Conservation (phyloP, 1,140 invertebrate genomes). For the Drosophila kohkoa region DNA sequence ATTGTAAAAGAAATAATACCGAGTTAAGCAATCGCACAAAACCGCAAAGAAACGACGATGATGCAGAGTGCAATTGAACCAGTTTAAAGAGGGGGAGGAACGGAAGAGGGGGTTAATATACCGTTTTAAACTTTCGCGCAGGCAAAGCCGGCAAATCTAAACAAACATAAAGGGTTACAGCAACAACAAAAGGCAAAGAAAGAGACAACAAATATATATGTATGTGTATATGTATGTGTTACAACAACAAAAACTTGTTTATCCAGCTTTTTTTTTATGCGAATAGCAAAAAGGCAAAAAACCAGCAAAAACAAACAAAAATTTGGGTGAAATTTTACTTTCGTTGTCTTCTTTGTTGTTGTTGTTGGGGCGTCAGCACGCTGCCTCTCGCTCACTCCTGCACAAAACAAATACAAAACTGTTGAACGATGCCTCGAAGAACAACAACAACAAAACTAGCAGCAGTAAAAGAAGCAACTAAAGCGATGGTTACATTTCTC, state of each 20-base stretch:
- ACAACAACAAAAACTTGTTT: constrained; percentile 62
- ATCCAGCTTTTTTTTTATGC: constrained; percentile 54
- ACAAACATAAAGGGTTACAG: constrained; percentile 62
- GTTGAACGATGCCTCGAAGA: constrained; percentile 34
- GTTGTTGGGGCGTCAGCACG: constrained; percentile 69
- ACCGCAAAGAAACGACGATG: constrained; percentile 28
- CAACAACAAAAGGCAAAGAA: constrained; percentile 1
- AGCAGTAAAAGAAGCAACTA: constrained; percentile 29
- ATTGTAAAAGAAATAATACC: background rate
- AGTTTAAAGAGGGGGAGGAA: constrained; percentile 55
- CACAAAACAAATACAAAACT: constrained; percentile 34
- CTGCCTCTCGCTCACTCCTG: constrained; percentile 42
- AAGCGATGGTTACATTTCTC: constrained; percentile 46
- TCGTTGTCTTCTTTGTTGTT: constrained; percentile 61
- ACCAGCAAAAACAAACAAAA: constrained; percentile 64
- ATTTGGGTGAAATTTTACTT: constrained; percentile 81
- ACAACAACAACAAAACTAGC: constrained; percentile 28
- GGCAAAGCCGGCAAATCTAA: constrained; percentile 76
- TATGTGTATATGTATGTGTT: too few relatives aligned
- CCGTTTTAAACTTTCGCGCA: constrained; percentile 75
- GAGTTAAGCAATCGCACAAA: constrained; percentile 32
- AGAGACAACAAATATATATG: constrained; percentile 1
- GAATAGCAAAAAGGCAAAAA: constrained; percentile 27
- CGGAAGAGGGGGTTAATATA: constrained; percentile 29
- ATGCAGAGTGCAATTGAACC: constrained; percentile 72